phyloP scores from a whole-genome alignment of 2,113 vertebrate genomes.

The Scophthalmus maximus region DNA sequence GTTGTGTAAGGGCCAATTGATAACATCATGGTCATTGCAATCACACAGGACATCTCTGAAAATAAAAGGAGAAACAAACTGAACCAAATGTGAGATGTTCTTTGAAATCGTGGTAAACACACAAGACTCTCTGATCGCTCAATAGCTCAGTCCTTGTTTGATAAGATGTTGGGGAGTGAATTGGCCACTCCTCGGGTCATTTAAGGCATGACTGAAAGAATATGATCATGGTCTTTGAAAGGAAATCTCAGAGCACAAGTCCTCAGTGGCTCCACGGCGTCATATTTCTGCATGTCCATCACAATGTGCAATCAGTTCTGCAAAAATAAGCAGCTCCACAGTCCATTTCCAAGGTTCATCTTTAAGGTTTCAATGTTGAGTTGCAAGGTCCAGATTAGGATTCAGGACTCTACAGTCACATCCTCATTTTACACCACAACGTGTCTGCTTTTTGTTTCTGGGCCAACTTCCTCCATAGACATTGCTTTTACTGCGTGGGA shows the following conservation, averaged over 20 bases:
- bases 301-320: constrained; percentile 56
- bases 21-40: constrained; percentile 44
- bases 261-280: constrained; percentile 61
- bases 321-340: constrained; percentile 45
- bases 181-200: constrained; percentile 45
- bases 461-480: constrained; percentile 4
- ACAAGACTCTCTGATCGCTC: constrained; percentile 29
- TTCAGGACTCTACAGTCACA: constrained; percentile 32
- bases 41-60: constrained; percentile 57
- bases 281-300: constrained; percentile 52
- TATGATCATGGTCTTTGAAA: constrained; percentile 50
- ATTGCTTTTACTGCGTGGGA: constrained; percentile 19
- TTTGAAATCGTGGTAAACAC: constrained; percentile 34
- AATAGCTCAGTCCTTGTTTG: constrained; percentile 45
- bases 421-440: constrained; percentile 22
- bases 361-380: constrained; percentile 20
- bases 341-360: constrained; percentile 36
- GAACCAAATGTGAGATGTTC: constrained; percentile 27
- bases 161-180: constrained; percentile 34
- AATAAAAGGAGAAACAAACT: constrained; percentile 49
- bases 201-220: constrained; percentile 76
- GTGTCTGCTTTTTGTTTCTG: constrained; percentile 15
- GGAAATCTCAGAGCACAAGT: constrained; percentile 51
- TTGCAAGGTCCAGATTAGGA: constrained; percentile 32
- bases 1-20: constrained; percentile 47